Base-by-base conservation (phyloP, 2,113 vertebrate genomes). In the Fulica atra region DNA sequence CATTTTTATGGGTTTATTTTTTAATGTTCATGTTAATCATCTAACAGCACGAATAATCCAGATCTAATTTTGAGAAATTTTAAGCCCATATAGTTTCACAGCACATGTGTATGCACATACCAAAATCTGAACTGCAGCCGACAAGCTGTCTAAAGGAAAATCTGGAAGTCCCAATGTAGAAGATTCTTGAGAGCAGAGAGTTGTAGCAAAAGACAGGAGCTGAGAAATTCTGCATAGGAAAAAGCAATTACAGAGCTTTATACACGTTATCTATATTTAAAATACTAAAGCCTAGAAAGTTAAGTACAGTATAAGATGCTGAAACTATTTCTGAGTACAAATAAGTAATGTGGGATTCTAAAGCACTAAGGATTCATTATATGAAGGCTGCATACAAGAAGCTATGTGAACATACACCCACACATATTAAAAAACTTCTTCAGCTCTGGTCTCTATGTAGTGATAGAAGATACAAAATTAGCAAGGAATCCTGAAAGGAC, bases 131-230 rank as follows among this genome's bases (percentile, higher is more conserved):
- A 99, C 95, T 51, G 98, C 99, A 86, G 98, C 97, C 11, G 98
- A 97, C 82, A 99, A 97, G 94, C 98, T 99, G 97, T 99, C 99
- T 97, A 99, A 96, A 82, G 99, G 99, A 96, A 99, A 99, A 98
- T 99, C 99, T 74, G 99, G 99, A 81, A 99, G 98, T 81, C 99
- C 99, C 78, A 99, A 60, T 35, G 92, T 95, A 82, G 99, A 98
- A 19, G 99, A 99, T 97, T 99, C 99, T 98, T 99, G 99, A 57
- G 99, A 99, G 97, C 99, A 99, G 54, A 99, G 98, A 31, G 99
- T 99, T 29, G 99, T 99, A 81, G 99, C 99, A 85, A 99, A 98
- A 33, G 99, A 99, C 92, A 99, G 97, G 53, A 99, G 98, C 97
- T 99, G 99, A 95, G 99, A 99, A 94, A 99, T 95, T 94, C 99